Base-by-base conservation (phyloP, 1,140 invertebrate genomes). In the Zaprionus nigranus region DNA sequence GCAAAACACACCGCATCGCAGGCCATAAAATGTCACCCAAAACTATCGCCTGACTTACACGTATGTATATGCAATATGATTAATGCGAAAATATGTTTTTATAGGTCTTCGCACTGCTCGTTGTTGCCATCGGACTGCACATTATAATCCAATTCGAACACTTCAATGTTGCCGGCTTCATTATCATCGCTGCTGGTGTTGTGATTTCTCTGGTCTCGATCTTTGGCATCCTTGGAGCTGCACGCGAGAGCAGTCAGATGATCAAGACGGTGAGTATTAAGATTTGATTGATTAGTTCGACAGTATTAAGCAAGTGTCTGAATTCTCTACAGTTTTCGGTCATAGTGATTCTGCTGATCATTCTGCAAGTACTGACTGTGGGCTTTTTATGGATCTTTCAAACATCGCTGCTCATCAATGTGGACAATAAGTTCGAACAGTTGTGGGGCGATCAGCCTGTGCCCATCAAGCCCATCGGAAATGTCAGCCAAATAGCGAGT, bases 351-450 rank as follows among this genome's bases (percentile, higher is more conserved):
- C 13, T 92, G 2, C 49, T 91, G 34, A 75, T 86, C 17, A 43
- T 92, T 1, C 22, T 90, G 28, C 71, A 92, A 78, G 61, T 91
- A 5, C 51, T 92, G 28, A 70, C 59, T 1, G 70, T 92, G 17
- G 84, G 78, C 11, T 90, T 90, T 57, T 75, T 84, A n/a, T 92
- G 84, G 87, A 71, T 79, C 38, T 92, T 92, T 76, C 79, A 92
- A 82, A 62, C 58, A 15, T 86, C 87, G 38, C 58, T 92, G 56
- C 75, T 92, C 24, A 92, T 92, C 46, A 92, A 90, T 60, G 84
- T 91, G 49, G 87, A 92, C 62, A 78, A 78, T 4, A 86, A 73
- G 15, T 92, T 92, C 61, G 87, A 91, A 60, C 40, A 91, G 38
- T 56, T 92, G 38, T 92, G 91, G 91, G 68, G 79, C 11, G 75